Evolutionary conservation across 2,113 vertebrate genomes (phyloP).

Genomic region (Otis tarda): DNA sequence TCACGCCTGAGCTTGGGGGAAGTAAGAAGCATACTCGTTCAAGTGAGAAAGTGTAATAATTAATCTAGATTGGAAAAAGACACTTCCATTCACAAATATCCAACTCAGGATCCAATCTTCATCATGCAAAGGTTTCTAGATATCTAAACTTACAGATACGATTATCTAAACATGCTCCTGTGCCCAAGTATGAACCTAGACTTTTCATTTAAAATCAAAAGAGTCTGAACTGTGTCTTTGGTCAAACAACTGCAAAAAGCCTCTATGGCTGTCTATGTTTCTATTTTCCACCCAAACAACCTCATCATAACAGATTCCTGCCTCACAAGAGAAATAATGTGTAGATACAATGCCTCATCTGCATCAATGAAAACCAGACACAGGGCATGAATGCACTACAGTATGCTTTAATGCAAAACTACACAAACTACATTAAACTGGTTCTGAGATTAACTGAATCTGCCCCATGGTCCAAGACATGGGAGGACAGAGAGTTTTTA

Average conservation of each 20-base stretch:
- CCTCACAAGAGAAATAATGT: not conserved
- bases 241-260: not conserved
- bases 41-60: not conserved
- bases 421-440: not conserved
- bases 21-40: not conserved
- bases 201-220: not conserved
- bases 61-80: not conserved
- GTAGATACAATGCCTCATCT: accelerated
- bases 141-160: not conserved
- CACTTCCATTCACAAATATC: not conserved
- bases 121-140: not conserved
- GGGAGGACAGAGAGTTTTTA: not conserved
- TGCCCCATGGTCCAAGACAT: not conserved
- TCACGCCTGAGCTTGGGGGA: no score
- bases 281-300: not conserved
- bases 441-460: not conserved
- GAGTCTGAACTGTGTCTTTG: not conserved
- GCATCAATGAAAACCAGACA: not conserved
- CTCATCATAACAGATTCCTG: not conserved
- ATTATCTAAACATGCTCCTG: not conserved
- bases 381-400: accelerated
- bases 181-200: no score
- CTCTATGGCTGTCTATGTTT: not conserved
- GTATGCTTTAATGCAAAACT: not conserved
- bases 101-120: not conserved